phyloP scores from a whole-genome alignment of 2,888 invertebrate genomes.

The Catocala sponsa region DNA sequence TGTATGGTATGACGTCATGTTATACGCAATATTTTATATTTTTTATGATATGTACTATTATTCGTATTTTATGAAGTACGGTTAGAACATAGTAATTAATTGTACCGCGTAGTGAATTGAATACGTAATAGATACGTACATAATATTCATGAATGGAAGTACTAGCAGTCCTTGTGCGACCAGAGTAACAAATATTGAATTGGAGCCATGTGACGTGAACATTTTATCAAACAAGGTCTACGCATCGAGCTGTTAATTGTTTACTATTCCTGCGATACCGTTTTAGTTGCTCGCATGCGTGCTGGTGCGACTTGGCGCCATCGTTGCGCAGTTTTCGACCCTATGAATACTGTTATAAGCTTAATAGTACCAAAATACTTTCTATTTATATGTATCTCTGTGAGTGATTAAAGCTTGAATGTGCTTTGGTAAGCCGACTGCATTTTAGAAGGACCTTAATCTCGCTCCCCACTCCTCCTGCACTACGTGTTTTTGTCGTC shows the following conservation, averaged over 20 bases:
- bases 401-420: slow-evolving; percentile 74
- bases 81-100: slow-evolving; percentile 17
- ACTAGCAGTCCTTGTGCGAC: slow-evolving; percentile 56
- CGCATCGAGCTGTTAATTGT: slow-evolving; percentile 78
- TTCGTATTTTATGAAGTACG: slow-evolving; percentile 18
- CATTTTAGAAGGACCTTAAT: slow-evolving; percentile 83
- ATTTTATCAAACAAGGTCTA: slow-evolving; percentile 75
- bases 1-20: slow-evolving; percentile 56
- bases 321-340: slow-evolving; percentile 54
- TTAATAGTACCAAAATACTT: slow-evolving; percentile 53
- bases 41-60: slow-evolving; percentile 19
- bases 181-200: slow-evolving; percentile 59
- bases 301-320: slow-evolving; percentile 59
- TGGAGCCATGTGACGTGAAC: slow-evolving; percentile 69
- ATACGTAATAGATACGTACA: slow-evolving; percentile 16
- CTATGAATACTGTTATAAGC: slow-evolving; percentile 60
- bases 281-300: slow-evolving; percentile 74
- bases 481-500: slow-evolving; percentile 75
- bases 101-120: slow-evolving; percentile 18
- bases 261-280: slow-evolving; percentile 82
- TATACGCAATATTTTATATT: slow-evolving; percentile 55
- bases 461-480: slow-evolving; percentile 71
- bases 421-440: slow-evolving; percentile 77
- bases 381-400: slow-evolving; percentile 60
- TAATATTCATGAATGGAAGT: slow-evolving; percentile 46